Evolutionary conservation across 1,140 invertebrate genomes (phyloP), one percentile per base, ranked within the genome.

Genomic region (Brachionus manjavacas): DNA sequence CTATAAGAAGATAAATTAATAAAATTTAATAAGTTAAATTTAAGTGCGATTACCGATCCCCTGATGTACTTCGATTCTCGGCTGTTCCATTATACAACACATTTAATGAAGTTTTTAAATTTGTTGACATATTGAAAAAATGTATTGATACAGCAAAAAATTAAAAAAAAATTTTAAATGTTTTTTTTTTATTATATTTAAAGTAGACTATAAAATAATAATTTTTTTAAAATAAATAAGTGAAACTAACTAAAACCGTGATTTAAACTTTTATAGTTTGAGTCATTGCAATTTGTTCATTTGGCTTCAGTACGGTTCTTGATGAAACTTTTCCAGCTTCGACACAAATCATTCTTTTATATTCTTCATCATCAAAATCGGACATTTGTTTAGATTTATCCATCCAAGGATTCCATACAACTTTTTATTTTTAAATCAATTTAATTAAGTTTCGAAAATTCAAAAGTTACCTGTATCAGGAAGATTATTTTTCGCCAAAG

Each of bases 351-450:
- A 97, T 96, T 88, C 95, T 95, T 9, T 94, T 94, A 90, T 95
- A 96, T 83, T 97, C 95, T 86, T 96, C 95, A 90, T 97, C 95
- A 20, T 95, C 95, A 89, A 98, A 96, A 90, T 98, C 96, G 0
- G 92, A 91, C 90, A 96, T 95, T 87, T 95, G 94, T 86, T 95
- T 94, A 23, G 95, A 95, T 87, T 94, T 94, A 85, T 96, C 94
- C 68, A 93, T 91, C 95, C 96, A 97, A 3, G 96, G 96, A 92
- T 98, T 97, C 96, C 96, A 98, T 70, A 98, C 92, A 85, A 97
- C 95, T 92, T 89, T n/a, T 70, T 79, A 14, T 88, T 88, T 84
- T 85, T 85, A 68, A 23, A 41, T 84, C 14, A 81, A 46, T 64
- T n/a, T 28, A 7, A 35, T 35, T 35, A 35, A 35, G 4, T 35